Percentiles rank a stretch among this genome's conserved stretches.
Evolutionary conservation across 2,797 vertebrate genomes (phyloP).

Genomic region (Lacerta viridis): DNA sequence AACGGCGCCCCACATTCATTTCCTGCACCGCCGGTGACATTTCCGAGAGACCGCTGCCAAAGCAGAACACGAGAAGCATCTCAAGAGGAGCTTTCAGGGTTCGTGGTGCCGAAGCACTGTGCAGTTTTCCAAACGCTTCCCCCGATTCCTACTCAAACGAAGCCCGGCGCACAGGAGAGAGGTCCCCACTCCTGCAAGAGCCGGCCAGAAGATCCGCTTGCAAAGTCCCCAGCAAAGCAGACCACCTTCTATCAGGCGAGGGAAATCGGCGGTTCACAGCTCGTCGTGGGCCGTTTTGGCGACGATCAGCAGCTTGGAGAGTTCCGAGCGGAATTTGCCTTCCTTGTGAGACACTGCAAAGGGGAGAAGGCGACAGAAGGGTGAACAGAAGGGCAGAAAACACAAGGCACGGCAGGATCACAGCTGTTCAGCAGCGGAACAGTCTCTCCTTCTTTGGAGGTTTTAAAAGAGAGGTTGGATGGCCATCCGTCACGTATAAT

Average conservation of each 20-base stretch:
- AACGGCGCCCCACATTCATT: accelerated
- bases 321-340: constrained; percentile 91
- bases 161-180: constrained; percentile 18
- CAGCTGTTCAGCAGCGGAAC: neutral
- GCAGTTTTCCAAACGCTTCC: neutral
- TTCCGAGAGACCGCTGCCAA: neutral
- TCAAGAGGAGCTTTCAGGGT: constrained; percentile 16
- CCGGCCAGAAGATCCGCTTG: neutral
- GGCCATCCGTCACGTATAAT: too few relatives aligned
- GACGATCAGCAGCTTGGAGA: constrained; percentile 90
- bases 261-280: constrained; percentile 80
- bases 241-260: accelerated
- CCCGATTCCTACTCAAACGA: neutral
- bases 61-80: constrained; percentile 39
- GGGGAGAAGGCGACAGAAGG: constrained; percentile 55
- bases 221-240: accelerated
- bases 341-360: constrained; percentile 89
- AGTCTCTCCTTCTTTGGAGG: too few relatives aligned
- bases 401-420: neutral
- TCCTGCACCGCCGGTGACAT: accelerated
- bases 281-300: constrained; percentile 86
- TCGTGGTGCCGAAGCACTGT: neutral
- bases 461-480: too few relatives aligned
- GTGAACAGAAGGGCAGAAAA: neutral
- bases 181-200: neutral